Conservation (phyloP, 2,888 invertebrate species). For the Volucella inanis region DNA sequence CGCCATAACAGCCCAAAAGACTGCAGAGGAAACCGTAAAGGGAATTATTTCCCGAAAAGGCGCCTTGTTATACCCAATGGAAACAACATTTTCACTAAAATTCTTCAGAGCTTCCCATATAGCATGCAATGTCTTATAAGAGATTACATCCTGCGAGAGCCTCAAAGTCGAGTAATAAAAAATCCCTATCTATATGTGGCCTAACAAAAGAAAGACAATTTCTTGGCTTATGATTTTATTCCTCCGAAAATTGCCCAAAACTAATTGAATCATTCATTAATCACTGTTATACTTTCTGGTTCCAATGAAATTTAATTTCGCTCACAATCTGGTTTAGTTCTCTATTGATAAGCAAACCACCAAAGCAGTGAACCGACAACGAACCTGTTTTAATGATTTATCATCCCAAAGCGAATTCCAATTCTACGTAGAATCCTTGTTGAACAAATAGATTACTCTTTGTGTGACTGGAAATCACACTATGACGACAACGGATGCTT, state of each 20-base stretch:
- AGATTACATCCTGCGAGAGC: constrained; percentile 65
- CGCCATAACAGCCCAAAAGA: constrained; percentile 63
- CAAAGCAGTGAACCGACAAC: no score
- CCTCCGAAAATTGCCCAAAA: constrained; percentile 30
- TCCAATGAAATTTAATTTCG: constrained; percentile 59
- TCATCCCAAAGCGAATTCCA: constrained; percentile 59
- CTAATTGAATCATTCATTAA: constrained; percentile 71
- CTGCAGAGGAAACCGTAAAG: constrained; percentile 68
- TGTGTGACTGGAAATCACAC: constrained; percentile 44
- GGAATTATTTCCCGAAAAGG: constrained; percentile 67
- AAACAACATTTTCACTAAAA: constrained; percentile 22
- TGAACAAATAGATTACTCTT: constrained; percentile 64
- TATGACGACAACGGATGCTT: constrained; percentile 25
- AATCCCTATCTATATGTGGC: constrained; percentile 59
- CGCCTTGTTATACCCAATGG: constrained; percentile 67
- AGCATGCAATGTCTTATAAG: constrained; percentile 55
- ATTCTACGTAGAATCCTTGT: constrained; percentile 39
- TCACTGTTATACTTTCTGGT: constrained; percentile 40
- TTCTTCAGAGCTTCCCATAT: constrained; percentile 54
- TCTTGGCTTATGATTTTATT: not conserved
- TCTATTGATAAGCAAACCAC: constrained; percentile 56
- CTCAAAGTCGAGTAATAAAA: constrained; percentile 54
- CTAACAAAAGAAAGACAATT: constrained; percentile 49
- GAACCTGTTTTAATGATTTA: constrained; percentile 74
- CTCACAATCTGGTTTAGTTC: constrained; percentile 66